Base-by-base conservation (phyloP, 2,888 invertebrate species). In the Diloba caeruleocephala region DNA sequence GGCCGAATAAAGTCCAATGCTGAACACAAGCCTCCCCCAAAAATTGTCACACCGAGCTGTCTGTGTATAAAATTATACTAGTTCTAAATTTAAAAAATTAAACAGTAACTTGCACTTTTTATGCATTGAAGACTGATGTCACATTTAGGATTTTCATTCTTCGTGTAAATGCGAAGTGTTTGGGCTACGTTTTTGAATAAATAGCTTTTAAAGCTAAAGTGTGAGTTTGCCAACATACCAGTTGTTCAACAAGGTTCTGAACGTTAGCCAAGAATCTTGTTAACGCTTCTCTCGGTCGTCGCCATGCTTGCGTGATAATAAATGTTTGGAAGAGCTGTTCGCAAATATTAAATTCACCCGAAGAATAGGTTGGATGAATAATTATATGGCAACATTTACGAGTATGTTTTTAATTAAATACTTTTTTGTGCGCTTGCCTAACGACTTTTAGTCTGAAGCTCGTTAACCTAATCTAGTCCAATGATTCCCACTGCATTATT, bases 251-350 rank as follows among this genome's bases (percentile, higher is more conserved):
- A 51, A 33, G 36, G 25, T 42, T 34, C 53, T 57, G 70, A 72
- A 48, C 45, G 39, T 33, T 29, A 49, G 73, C 70, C 67, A 68
- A 72, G 70, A 58, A 48, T 44, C 39, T 58, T 39, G 44, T 68
- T 54, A 64, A 36, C 50, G 38, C 28, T 49, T 44, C 32, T 12
- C 15, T 36, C 7, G 33, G 26, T 26, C 28, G 32, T 17, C 15
- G 37, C 31, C 21, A 14, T 31, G 33, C 39, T 41, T 45, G 36
- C 54, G 46, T 43, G 70, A 42, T 63, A 69, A 54, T 50, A 54
- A 66, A 32, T 39, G 37, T 25, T 65, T 71, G 66, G 54, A 71
- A 44, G n/a, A n/a, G 70, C 48, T 23, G 34, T 65, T 66, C 53
- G 7, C 21, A 5, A 21, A 53, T 38, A 29, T 58, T 39, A 42